Evolutionary conservation across 2,113 vertebrate species (phyloP), one percentile per base, ranked within the genome.

Genomic region (Eonycteris spelaea): DNA sequence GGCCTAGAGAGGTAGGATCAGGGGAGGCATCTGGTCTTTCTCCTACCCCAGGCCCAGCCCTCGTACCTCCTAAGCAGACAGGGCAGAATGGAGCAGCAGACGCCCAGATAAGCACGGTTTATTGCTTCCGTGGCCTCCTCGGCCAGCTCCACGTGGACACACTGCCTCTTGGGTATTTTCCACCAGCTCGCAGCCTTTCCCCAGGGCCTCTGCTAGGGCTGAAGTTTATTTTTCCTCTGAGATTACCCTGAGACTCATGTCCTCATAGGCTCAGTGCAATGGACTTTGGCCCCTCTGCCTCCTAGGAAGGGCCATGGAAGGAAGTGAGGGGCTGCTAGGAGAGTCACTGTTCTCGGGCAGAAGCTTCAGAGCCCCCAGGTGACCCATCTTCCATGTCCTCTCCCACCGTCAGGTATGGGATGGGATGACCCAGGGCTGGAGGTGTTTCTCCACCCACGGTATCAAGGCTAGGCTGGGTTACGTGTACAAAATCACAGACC

Each of bases 141-240:
- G 0, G 26, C 86, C 77, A 51, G 59, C 75, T 86, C 93, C 87
- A 86, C 7, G 7, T 88, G 95, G 85, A 79, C 45, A 87, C 19
- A 8, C 53, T 0, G 16, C 82, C 94, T 97, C 93, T 22, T 71
- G 88, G 90, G 90, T 95, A 83, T 97, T 97, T 97, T 95, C 96
- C 94, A 94, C 61, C 79, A 53, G 78, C 78, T 55, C 28, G 13
- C 48, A 80, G 92, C 55, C 90, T 96, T 90, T 95, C 75, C 94
- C 2, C 0, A 87, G 87, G 95, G 95, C 95, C 96, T 92, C 90
- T 85, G 85, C 71, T 85, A 78, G 9, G 55, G 53, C 77, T 92
- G 93, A 85, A 78, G 97, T 97, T 97, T 97, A 93, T 95, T 97
- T 95, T 97, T 93, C 90, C 84, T 84, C 84, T 14, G 89, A 89